Evolutionary conservation across 2,113 vertebrate genomes (phyloP), one percentile per base, ranked within the genome.

Genomic region (Heterocephalus glaber): DNA sequence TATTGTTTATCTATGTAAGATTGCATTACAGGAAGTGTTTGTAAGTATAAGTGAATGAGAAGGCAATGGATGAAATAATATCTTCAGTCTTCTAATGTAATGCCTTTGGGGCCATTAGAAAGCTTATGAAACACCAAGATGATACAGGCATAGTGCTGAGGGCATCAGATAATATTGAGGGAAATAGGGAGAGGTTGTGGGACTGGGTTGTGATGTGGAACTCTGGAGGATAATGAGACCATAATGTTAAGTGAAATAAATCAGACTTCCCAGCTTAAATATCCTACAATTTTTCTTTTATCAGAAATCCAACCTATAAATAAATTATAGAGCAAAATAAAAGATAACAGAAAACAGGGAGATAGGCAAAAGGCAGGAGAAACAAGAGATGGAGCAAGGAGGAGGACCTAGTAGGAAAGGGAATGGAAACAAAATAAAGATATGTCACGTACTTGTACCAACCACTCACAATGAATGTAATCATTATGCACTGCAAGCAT

Each of bases 51-150:
- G 14, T 61, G 20, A 88, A 84, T 26, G 8, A 68, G n/a, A 96
- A 93, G 68, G 30, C 3, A 66, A 16, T 14, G 4, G 28, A 33
- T 77, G 24, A 92, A 87, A 80, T 66, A 80, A n/a, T 14, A 81
- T 38, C 12, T 28, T 56, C 1, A 7, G 3, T 24, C 28, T 86
- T 76, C 41, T 38, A 63, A 70, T 8, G 0, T 9, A 30, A 58
- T 84, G 47, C 33, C 63, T 30, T 26, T 2, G 60, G 47, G 8
- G 35, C 92, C 86, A 87, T 38, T 86, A 41, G 52, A 47, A 77
- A 82, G 1, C 17, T 47, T 86, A 52, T 2, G 0, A 7, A 38
- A 41, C 7, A 66, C 12, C 1, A 0, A 0, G 28, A 60, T 68
- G 44, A 76, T 13, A 0, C 30, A 41, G 30, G 16, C 5, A 10